Base-by-base conservation (phyloP, 1,140 invertebrate genomes). In the Hermetia illucens region DNA sequence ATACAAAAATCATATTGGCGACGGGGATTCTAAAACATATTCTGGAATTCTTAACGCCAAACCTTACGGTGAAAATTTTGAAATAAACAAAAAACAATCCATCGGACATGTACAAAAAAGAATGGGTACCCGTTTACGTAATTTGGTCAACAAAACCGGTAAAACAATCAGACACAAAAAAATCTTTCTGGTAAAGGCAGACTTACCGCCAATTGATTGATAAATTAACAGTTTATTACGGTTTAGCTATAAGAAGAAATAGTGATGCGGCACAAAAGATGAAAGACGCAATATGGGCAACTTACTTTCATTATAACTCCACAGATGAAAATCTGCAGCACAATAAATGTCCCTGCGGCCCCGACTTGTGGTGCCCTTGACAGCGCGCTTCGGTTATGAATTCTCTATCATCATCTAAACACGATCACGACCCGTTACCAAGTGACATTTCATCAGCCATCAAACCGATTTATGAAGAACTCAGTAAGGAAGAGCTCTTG, bases 271-370 rank as follows among this genome's bases (percentile, higher is more conserved):
- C 49, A 21, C 43, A 55, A 38, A 35, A 56, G 21, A 60, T 54
- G 52, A 50, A 44, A 41, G 37, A 49, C 22, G 53, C 49, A 21
- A 49, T 61, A 16, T 52, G 47, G 53, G 48, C 50, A 36, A 51
- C 48, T 15, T 57, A 33, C 41, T 47, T 50, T 45, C 53, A 60
- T 36, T 46, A 51, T 19, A 36, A 43, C 29, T 62, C 51, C 13
- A 54, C 51, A 32, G 46, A 59, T 36, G 38, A 47, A 29, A 43
- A 52, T 17, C 52, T 47, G 6, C 24, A 44, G 18, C 52, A 56
- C 37, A 24, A 37, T 21, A 44, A 47, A 30, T 55, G 52, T 38
- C 47, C 50, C 34, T 24, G 21, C 32, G 49, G 46, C 21, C 31
- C 16, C 17, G 45, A 47, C 17, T 45, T 37, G n/a, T 56, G 53